These are phyloP conservation scores for Steatornis caripensis DNA, from an alignment of 2,113 vertebrate genomes.

Conservation along the genomic window DNA sequence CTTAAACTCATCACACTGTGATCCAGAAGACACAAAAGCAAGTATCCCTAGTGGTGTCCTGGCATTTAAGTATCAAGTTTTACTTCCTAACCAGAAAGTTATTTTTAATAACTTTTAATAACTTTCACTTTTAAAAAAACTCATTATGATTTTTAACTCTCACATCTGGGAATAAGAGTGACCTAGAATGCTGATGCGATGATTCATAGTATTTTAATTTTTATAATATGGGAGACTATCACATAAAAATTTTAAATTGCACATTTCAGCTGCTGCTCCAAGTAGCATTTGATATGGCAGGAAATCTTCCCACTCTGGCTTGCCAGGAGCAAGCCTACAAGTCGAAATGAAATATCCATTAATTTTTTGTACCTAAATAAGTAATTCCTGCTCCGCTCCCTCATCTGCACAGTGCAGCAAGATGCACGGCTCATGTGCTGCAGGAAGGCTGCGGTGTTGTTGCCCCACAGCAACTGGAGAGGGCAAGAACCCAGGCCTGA, in stretches of 20 bases:
- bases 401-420: background rate
- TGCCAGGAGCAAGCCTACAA: conserved; percentile 3
- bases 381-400: background rate
- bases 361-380: background rate
- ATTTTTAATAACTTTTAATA: conserved; percentile 59
- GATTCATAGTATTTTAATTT: conserved; percentile 47
- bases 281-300: background rate
- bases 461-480: background rate
- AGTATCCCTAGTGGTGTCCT: conserved; percentile 4
- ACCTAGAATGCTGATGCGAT: conserved; percentile 48
- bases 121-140: background rate
- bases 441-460: background rate
- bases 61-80: conserved; percentile 21
- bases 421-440: background rate
- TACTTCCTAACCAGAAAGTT: conserved; percentile 45
- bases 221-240: background rate
- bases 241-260: conserved; percentile 17
- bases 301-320: background rate
- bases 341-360: background rate
- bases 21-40: background rate
- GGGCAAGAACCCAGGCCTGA: background rate
- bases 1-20: background rate
- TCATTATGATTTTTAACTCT: conserved; percentile 50
- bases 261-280: background rate
- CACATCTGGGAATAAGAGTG: conserved; percentile 54